Evolutionary conservation across 1,140 invertebrate species (phyloP).

Genomic region (Drosophila orena): DNA sequence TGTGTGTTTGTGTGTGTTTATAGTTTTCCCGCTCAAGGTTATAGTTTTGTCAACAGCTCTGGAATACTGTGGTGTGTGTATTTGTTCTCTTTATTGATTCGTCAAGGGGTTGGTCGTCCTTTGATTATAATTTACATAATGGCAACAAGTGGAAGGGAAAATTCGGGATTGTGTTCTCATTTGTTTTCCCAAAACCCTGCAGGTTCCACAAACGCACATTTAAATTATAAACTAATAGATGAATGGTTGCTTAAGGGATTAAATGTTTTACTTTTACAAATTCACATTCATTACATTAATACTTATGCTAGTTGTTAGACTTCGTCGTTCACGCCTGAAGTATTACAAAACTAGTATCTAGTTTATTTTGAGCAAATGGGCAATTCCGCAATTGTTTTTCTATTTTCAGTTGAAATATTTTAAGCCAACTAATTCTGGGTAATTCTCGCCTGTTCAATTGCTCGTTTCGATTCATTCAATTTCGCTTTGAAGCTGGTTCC

Average conservation of each 20-base stretch:
- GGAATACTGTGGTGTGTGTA: constrained; percentile 27
- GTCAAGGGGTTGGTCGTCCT: constrained; percentile 13
- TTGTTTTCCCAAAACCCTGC: not conserved
- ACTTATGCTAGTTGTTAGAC: not conserved
- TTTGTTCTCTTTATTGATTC: constrained; percentile 55
- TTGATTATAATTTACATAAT: constrained; percentile 52
- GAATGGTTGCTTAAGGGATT: no score
- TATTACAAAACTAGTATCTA: constrained; percentile 10
- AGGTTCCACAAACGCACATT: no score
- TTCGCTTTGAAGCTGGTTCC: constrained; percentile 41
- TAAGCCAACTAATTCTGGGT: constrained; percentile 32
- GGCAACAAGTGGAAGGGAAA: constrained; percentile 39
- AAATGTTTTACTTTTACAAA: not conserved
- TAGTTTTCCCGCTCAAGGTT: constrained; percentile 35
- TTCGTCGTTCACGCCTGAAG: not conserved
- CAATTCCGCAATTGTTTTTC: not conserved
- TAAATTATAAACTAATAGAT: no score
- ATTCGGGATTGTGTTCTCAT: not conserved
- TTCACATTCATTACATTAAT: not conserved
- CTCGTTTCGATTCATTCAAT: constrained; percentile 44
- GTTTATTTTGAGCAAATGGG: constrained; percentile 9
- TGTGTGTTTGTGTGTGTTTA: constrained; percentile 1
- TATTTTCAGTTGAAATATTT: constrained; percentile 35
- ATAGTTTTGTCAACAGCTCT: constrained; percentile 56
- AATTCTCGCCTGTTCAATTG: constrained; percentile 33